phyloP scores from a whole-genome alignment of 2,888 invertebrate genomes.

The Chydorus sphaericus region DNA sequence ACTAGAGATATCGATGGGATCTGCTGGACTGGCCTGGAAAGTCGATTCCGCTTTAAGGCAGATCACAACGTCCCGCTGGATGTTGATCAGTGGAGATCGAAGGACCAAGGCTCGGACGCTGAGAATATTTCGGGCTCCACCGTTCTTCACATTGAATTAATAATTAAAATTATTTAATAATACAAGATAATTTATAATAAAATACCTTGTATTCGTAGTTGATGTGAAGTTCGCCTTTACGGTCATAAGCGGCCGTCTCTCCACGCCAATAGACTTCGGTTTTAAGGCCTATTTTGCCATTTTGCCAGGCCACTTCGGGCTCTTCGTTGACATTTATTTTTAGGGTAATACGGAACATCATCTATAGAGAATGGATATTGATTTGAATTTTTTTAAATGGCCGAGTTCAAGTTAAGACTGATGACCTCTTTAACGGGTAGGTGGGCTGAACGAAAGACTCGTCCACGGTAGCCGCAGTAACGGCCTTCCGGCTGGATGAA shows the following conservation, averaged over 20 bases:
- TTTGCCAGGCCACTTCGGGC: background rate
- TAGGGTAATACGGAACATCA: background rate
- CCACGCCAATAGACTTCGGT: slow-evolving; percentile 11
- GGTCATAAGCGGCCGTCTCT: background rate
- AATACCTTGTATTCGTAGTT: slow-evolving; percentile 7
- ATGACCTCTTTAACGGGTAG: slow-evolving; percentile 3
- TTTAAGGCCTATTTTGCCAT: slow-evolving; percentile 3
- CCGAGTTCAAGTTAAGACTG: background rate
- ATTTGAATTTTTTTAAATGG: background rate
- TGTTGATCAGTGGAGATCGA: background rate
- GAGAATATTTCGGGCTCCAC: background rate
- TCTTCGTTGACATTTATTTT: slow-evolving; percentile 2
- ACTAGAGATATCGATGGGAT: background rate
- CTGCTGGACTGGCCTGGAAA: background rate
- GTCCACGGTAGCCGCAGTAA: background rate
- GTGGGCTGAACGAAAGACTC: background rate
- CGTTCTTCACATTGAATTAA: background rate
- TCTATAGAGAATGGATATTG: background rate
- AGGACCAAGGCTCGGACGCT: background rate
- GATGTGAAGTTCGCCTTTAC: slow-evolving; percentile 10
- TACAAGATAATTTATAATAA: no score
- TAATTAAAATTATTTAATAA: no score
- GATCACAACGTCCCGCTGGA: background rate
- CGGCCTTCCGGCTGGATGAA: slow-evolving; percentile 4
- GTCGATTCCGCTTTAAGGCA: slow-evolving; percentile 10